Evolutionary conservation across 1,140 invertebrate species (phyloP), one percentile per base, ranked within the genome.

Genomic region (Nixonia krombeini): DNA sequence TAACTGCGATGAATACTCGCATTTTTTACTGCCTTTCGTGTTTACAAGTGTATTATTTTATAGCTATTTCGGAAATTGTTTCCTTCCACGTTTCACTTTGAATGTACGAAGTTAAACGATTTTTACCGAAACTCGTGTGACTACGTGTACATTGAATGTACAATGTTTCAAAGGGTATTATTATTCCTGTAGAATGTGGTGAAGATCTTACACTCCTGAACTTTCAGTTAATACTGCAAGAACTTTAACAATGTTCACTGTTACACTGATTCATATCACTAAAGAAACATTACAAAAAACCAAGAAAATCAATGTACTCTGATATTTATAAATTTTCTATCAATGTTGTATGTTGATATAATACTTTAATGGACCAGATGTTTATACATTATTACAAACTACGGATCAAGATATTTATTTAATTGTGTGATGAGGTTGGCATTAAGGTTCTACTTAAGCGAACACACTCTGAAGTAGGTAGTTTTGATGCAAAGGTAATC

Each of bases 281-380:
- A 73, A 70, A 73, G 46, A 79, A 70, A 74, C 72, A 75, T 71
- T 55, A 31, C 59, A 70, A 61, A 13, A 56, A 62, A 51, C 13
- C 25, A 66, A 44, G 70, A 61, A 72, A 78, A 76, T 81, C 70
- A 76, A 73, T 82, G 78, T 81, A 82, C 63, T 73, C 52, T 80
- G 74, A 46, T 72, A 76, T 75, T 73, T 80, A 82, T 76, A 80
- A 81, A 82, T 85, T 81, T 85, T 85, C 80, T 85, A 84, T 85
- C 75, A 79, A 79, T 79, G 82, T 84, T 85, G 81, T 76, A 80
- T 81, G 78, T 82, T 79, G 53, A 70, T 64, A 72, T 66, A 72
- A 58, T 58, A 75, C 72, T 83, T 70, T 81, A 82, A 83, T 75
- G 82, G 80, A 85, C 81, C 83, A 85, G 78, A 82, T 83, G 76